phyloP scores from a whole-genome alignment of 2,888 invertebrate genomes.

The Ceratothoa steindachneri region DNA sequence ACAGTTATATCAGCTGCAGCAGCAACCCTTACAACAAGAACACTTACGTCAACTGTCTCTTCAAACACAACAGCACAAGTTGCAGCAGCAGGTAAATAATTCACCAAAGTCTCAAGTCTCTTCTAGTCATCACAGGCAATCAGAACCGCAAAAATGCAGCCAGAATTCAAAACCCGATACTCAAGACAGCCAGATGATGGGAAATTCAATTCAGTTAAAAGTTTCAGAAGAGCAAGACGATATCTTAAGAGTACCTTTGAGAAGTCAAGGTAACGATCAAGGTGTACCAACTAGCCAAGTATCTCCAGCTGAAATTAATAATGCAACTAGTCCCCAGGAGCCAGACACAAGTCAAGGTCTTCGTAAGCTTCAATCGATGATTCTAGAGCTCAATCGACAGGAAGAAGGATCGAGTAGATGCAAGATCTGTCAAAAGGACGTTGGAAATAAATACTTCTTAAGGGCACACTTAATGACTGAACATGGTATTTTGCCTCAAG shows the following conservation, averaged over 20 bases:
- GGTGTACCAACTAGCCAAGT: background rate
- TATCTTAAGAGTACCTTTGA: background rate
- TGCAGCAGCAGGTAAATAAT: slow-evolving; percentile 9
- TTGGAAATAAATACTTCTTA: slow-evolving; percentile 67
- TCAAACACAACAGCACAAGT: slow-evolving; percentile 32
- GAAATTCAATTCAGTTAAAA: background rate
- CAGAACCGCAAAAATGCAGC: background rate
- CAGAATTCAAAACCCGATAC: background rate
- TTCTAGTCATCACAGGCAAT: slow-evolving; percentile 9
- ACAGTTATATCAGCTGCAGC: slow-evolving; percentile 23
- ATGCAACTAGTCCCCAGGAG: slow-evolving; percentile 17
- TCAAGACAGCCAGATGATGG: background rate
- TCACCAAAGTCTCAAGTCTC: slow-evolving; percentile 1
- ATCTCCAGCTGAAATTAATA: background rate
- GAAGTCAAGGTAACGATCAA: background rate
- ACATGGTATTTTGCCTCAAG: slow-evolving; percentile 60
- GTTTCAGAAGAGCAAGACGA: background rate
- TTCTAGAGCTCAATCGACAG: slow-evolving; percentile 71
- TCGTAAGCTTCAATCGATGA: slow-evolving; percentile 85
- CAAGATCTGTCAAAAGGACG: slow-evolving; percentile 67
- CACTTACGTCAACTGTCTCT: slow-evolving; percentile 22
- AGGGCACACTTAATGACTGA: slow-evolving; percentile 67
- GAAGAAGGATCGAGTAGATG: slow-evolving; percentile 55
- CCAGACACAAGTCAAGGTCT: slow-evolving; percentile 71
- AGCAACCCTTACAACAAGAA: slow-evolving; percentile 28